Conservation (phyloP, 1,140 invertebrate genomes). For the Drosophila lacteicornis region DNA sequence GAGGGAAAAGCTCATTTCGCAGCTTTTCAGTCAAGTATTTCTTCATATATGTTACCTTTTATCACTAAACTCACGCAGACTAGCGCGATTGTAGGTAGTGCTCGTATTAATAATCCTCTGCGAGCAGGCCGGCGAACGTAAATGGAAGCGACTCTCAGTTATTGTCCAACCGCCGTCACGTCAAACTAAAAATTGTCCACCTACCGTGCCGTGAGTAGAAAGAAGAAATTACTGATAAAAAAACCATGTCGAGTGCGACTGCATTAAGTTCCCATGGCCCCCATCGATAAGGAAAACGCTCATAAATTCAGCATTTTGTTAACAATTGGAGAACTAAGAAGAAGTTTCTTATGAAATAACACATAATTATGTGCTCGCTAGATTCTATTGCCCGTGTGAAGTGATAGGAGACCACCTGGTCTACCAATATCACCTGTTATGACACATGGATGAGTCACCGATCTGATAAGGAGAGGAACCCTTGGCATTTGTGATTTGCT, state of each 20-base stretch:
- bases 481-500: slow-evolving; percentile 4
- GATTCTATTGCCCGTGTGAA: background rate
- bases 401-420: background rate
- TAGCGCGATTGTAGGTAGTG: slow-evolving; percentile 4
- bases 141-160: slow-evolving; percentile 63
- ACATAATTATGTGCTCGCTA: slow-evolving; percentile 10
- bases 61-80: slow-evolving; percentile 40
- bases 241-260: slow-evolving; percentile 3
- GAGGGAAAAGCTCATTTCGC: slow-evolving; percentile 27
- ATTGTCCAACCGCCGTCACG: slow-evolving; percentile 65
- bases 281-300: slow-evolving; percentile 5
- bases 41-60: slow-evolving; percentile 26
- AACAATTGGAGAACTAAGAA: background rate
- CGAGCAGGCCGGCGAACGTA: slow-evolving; percentile 42
- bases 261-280: background rate
- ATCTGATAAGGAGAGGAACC: slow-evolving; percentile 20
- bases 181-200: slow-evolving; percentile 52
- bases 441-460: slow-evolving; percentile 56
- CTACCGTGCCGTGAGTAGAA: slow-evolving; percentile 49
- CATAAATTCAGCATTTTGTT: background rate
- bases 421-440: slow-evolving; percentile 6
- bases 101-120: slow-evolving; percentile 42
- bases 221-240: slow-evolving; percentile 16
- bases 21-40: slow-evolving; percentile 38
- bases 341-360: background rate